These are phyloP conservation scores for Drosophila asahinai DNA, from an alignment of 1,140 invertebrate genomes.

Conservation along the genomic window DNA sequence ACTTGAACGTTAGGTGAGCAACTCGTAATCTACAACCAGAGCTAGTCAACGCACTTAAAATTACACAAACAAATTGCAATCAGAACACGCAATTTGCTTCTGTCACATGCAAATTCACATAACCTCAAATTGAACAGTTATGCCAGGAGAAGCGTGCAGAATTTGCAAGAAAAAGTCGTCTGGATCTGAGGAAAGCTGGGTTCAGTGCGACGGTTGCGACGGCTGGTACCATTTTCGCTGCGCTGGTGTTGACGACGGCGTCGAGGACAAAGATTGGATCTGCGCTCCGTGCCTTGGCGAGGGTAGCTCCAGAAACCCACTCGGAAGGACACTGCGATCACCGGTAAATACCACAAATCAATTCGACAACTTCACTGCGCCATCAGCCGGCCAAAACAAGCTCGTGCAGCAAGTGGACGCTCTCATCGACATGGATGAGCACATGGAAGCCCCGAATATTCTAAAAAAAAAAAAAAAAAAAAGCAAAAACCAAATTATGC, in stretches of 20 bases:
- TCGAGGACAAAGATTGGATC: neutral
- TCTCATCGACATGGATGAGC: neutral
- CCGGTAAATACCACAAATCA: too few species aligned
- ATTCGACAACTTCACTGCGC: too few species aligned
- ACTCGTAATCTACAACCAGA: too few species aligned
- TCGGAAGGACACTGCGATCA: too few species aligned
- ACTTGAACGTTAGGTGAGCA: too few species aligned
- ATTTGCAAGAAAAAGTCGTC: conserved; percentile 1
- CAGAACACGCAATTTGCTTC: neutral
- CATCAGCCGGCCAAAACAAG: neutral
- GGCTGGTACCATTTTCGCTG: neutral
- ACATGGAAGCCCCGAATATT: neutral
- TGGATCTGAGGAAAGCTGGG: conserved; percentile 6
- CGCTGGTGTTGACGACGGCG: neutral
- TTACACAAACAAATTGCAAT: neutral
- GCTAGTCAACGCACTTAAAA: too few species aligned
- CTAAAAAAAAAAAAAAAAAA: neutral
- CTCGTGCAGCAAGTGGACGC: neutral
- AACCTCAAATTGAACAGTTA: neutral
- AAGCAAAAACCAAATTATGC: neutral
- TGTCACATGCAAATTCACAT: neutral
- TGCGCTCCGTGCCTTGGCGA: neutral
- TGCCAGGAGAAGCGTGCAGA: neutral
- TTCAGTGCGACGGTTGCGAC: conserved; percentile 1
- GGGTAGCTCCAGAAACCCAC: too few species aligned